Evolutionary conservation across 2,888 invertebrate species (phyloP).

Genomic region (Campoletis raptor): DNA sequence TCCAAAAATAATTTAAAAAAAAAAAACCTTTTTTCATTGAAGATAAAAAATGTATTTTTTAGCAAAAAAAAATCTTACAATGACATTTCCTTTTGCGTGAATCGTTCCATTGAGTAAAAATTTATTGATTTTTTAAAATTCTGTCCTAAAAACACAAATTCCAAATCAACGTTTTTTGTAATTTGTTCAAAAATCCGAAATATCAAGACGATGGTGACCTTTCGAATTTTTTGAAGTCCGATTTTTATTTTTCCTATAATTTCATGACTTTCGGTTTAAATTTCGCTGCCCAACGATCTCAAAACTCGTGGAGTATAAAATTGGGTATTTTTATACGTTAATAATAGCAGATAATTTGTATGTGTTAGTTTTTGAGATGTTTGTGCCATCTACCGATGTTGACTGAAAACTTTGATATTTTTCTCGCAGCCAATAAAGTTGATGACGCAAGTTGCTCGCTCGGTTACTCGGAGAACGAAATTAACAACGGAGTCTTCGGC

Average conservation of each 20-base stretch:
- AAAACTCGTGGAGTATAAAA: not conserved
- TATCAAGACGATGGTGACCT: too few species aligned
- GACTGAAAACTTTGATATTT: not conserved
- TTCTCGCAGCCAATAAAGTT: not conserved
- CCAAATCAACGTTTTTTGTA: too few species aligned
- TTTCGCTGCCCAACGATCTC: not conserved
- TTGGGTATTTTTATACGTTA: not conserved
- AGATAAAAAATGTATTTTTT: constrained; percentile 11
- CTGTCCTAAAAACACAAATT: not conserved
- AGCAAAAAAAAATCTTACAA: not conserved
- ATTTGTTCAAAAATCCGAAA: too few species aligned
- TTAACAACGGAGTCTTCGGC: constrained; percentile 30
- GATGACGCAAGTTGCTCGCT: constrained; percentile 41
- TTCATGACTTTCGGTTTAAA: too few species aligned
- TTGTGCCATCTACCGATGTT: constrained; percentile 54
- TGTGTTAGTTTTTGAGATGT: constrained; percentile 1
- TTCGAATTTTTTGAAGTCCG: too few species aligned
- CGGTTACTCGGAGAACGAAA: constrained; percentile 51
- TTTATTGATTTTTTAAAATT: not conserved
- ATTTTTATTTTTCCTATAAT: too few species aligned
- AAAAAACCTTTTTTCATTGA: not conserved
- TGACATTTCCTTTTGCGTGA: not conserved
- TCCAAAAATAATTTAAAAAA: not conserved
- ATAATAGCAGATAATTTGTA: not conserved
- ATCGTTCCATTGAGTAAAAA: not conserved